Base-by-base conservation (phyloP, 2,888 invertebrate genomes). In the Drosophila anceps region DNA sequence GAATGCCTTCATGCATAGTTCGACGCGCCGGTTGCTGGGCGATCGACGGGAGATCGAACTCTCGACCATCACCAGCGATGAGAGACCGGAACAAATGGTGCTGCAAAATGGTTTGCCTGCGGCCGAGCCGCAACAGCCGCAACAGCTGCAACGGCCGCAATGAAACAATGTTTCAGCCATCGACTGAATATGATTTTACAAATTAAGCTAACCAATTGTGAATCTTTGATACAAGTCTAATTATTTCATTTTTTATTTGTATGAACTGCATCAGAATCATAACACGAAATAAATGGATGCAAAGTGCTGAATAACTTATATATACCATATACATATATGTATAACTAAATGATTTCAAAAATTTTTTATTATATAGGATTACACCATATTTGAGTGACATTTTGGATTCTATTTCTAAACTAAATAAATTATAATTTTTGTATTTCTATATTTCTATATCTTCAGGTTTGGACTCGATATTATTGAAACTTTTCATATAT, bases 21-120 rank as follows among this genome's bases (percentile, higher is more conserved):
- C 92, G 4, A 82, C 83, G 18, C 89, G 90, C 31, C 90, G 90
- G 33, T 65, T 93, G 24, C 81, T 93, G 9, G 93, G 93, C 15
- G 88, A 90, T 73, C 72, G 82, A 3, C 89, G 88, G 13, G 92
- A 93, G 76, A 91, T 93, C n/a, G 93, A 93, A 80, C 68, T 93
- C 55, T 90, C 91, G 39, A 84, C 92, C 10, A 92, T 92, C 15
- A 78, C 75, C 5, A 86, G 91, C 13, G 89, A 91, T 58, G 92
- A 92, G 62, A 84, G 81, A 15, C 86, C 86, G 2, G 81, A 86
- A 44, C 48, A 59, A n/a, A 62, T 69, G 55, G 75, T 74, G 66
- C 60, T 77, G 12, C 74, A 60, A 48, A 87, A 87, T 51, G 86
- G 90, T 43, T 54, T 87, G 48, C 90, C 86, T 7, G 86, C 86